Percentiles rank a stretch among this genome's conserved stretches.
These are phyloP conservation scores for Peromyscus nudipes DNA, from an alignment of 2,797 vertebrate species.

Conservation along the genomic window DNA sequence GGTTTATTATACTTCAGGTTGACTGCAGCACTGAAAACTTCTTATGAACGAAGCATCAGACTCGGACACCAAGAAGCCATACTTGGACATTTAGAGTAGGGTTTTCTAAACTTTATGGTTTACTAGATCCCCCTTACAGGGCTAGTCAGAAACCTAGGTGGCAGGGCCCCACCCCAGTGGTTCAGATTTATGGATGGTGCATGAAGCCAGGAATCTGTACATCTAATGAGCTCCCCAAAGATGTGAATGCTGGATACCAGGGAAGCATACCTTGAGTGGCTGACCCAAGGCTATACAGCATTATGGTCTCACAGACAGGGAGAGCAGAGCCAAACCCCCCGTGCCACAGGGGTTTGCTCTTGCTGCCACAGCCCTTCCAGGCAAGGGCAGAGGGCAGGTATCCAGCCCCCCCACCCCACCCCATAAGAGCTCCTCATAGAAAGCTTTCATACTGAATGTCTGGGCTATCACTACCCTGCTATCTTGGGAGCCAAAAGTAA, in stretches of 20 bases:
- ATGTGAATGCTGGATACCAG: background rate
- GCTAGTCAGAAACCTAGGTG: background rate
- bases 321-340: background rate
- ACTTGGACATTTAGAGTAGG: background rate
- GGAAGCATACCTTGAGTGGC: background rate
- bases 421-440: background rate
- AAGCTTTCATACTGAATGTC: constrained; percentile 53
- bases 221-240: background rate
- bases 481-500: constrained; percentile 80
- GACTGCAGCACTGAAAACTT: background rate
- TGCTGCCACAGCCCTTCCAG: background rate
- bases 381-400: background rate
- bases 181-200: background rate
- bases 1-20: background rate
- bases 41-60: background rate
- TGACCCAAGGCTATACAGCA: background rate
- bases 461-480: constrained; percentile 57
- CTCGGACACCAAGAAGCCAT: background rate
- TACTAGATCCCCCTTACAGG: background rate
- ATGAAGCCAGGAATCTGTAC: background rate
- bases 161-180: background rate
- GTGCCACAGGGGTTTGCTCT: background rate
- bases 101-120: background rate
- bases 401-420: too few relatives aligned
- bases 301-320: background rate